A percentile compares a stretch with the other conserved stretches of the same genome.
Conservation (phyloP, 2,888 invertebrate species). For the Meandrusa payeni region DNA sequence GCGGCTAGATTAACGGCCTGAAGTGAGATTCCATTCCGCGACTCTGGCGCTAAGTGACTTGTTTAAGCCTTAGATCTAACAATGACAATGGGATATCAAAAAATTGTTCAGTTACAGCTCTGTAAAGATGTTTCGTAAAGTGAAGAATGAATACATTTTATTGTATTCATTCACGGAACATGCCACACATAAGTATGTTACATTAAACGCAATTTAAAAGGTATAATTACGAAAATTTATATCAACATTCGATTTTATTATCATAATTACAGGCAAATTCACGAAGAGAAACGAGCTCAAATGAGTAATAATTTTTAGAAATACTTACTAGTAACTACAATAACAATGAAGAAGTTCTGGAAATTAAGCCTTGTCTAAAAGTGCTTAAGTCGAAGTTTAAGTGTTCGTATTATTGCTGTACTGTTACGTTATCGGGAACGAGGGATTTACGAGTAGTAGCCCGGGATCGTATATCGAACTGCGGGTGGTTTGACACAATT, state of each 20-base stretch:
- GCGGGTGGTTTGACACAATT: conserved; percentile 64
- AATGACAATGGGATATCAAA: no score
- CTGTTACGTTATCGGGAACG: conserved; percentile 54
- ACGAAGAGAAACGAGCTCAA: conserved; percentile 8
- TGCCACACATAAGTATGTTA: conserved; percentile 14
- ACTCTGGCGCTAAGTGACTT: no score
- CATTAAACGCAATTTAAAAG: conserved; percentile 10
- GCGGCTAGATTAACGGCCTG: no score
- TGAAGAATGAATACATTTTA: no score
- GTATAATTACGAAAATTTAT: conserved; percentile 11
- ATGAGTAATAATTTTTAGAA: conserved; percentile 6
- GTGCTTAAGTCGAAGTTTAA: background rate
- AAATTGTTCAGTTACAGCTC: no score
- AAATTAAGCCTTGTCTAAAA: background rate
- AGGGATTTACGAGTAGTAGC: conserved; percentile 34
- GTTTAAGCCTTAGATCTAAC: no score
- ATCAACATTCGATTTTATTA: conserved; percentile 14
- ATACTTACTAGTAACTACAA: conserved; percentile 16
- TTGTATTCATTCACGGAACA: no score
- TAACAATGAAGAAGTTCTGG: background rate
- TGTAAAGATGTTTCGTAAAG: no score
- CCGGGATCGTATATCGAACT: conserved; percentile 34
- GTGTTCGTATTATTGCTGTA: conserved; percentile 36
- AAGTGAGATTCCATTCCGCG: no score
- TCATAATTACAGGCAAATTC: conserved; percentile 18